Evolutionary conservation across 2,113 vertebrate genomes (phyloP).

Genomic region (Poeciliopsis prolifica): DNA sequence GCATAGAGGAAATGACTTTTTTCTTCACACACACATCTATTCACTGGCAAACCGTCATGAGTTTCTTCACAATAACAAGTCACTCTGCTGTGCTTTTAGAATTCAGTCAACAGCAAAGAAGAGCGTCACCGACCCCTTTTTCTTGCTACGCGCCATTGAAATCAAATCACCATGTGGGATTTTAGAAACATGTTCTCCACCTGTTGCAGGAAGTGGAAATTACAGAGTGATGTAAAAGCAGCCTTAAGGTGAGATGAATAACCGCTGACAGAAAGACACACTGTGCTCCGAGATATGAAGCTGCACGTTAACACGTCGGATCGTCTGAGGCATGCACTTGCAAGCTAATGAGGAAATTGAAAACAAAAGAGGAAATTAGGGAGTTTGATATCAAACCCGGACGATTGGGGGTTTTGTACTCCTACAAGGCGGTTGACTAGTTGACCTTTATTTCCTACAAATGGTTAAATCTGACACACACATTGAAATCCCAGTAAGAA

Average conservation of each 20-base stretch:
- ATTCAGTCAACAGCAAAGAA: slow-evolving; percentile 30
- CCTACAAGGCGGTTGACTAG: background rate
- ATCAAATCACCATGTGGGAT: slow-evolving; percentile 57
- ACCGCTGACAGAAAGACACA: slow-evolving; percentile 12
- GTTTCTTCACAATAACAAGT: slow-evolving; percentile 18
- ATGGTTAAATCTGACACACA: background rate
- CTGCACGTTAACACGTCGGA: background rate
- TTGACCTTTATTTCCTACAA: background rate
- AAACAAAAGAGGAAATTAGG: too few relatives aligned
- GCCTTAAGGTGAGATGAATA: slow-evolving; percentile 22
- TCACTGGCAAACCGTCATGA: slow-evolving; percentile 10
- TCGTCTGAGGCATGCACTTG: background rate
- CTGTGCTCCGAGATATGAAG: background rate
- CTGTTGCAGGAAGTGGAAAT: slow-evolving; percentile 65
- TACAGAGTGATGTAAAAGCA: slow-evolving; percentile 35
- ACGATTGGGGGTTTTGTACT: background rate
- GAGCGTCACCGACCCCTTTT: slow-evolving; percentile 38
- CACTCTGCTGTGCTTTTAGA: slow-evolving; percentile 14
- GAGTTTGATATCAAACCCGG: background rate
- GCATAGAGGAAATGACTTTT: slow-evolving; percentile 49
- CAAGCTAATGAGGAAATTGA: background rate
- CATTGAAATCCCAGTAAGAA: background rate
- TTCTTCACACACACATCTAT: slow-evolving; percentile 17
- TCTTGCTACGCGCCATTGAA: slow-evolving; percentile 38
- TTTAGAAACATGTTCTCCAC: slow-evolving; percentile 58